Base-by-base conservation (phyloP, 2,797 vertebrate species). In the Dallia pectoralis region DNA sequence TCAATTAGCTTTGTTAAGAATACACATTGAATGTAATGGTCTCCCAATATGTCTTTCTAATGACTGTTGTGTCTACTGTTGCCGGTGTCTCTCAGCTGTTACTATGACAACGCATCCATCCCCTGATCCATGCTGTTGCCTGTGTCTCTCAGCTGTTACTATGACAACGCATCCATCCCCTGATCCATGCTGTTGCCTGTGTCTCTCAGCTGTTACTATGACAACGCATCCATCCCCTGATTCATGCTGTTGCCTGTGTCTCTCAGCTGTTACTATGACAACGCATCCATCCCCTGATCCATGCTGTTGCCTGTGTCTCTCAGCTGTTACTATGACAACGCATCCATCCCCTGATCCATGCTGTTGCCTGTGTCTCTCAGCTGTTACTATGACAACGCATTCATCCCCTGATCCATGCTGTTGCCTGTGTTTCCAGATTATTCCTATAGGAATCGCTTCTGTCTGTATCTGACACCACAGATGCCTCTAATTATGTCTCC, bases 171-270 rank as follows among this genome's bases (percentile, higher is more conserved):
- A 72, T 85, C 84, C 79, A 27, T 69, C 12, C 73, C 75, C 78
- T 81, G 86, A 86, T 91, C 87, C 63, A 75, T 44, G 82, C 86
- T 86, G 85, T 82, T 82, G 82, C 82, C 74, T 69, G 69, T 84
- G 84, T 87, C 85, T 78, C 84, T 91, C 90, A 92, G 90, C 91
- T 91, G 89, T 90, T 86, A 87, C 87, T 76, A 82, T 82, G 86
- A 85, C 88, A 82, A 72, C 7, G 70, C 77, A 71, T 85, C 84
- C 79, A 48, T 69, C 12, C 73, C 75, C 78, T 81, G 86, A 86
- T 91, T 86, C 61, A 75, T 44, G 83, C 86, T 86, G 85, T 82
- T 82, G 82, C 82, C 74, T 69, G 69, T 84, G 84, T 87, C 85
- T 78, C 84, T 91, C 90, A 92, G 90, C 91, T 91, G 89, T 90